Conservation (phyloP, 2,888 invertebrate genomes). For the Caenorhabditis panamensis region DNA sequence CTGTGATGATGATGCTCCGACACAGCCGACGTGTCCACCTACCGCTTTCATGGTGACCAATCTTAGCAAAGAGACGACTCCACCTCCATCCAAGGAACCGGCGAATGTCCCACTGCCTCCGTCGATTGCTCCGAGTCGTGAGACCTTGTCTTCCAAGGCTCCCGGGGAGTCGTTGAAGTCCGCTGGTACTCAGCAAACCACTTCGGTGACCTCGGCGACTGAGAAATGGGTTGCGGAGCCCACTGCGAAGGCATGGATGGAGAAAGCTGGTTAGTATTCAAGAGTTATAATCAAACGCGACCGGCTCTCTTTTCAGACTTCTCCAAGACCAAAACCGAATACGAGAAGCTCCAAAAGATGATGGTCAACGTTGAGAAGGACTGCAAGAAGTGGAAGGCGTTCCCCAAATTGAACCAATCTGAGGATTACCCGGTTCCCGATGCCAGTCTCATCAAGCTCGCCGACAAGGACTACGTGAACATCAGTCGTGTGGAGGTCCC, state of each 20-base stretch:
- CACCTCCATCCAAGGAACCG: background rate
- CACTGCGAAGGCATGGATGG: slow-evolving; percentile 20
- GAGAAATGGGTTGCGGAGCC: slow-evolving; percentile 21
- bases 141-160: background rate
- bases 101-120: background rate
- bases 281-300: too few relatives aligned
- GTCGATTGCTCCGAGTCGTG: background rate
- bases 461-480: slow-evolving; percentile 23
- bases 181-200: background rate
- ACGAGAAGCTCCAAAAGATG: slow-evolving; percentile 27
- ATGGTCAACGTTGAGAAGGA: slow-evolving; percentile 22
- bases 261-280: too few relatives aligned
- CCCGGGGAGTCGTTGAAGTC: background rate
- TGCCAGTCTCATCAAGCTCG: slow-evolving; percentile 21
- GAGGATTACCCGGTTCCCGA: slow-evolving; percentile 32
- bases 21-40: too few relatives aligned
- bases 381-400: slow-evolving; percentile 34
- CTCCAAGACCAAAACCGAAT: slow-evolving; percentile 19
- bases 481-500: slow-evolving; percentile 20
- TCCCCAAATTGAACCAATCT: slow-evolving; percentile 28
- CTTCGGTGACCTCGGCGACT: background rate
- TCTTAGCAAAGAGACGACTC: too few relatives aligned
- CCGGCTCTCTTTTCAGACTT: slow-evolving; percentile 24
- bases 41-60: too few relatives aligned
- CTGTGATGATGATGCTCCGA: too few relatives aligned